A percentile compares a stretch with the other conserved stretches of the same genome.
phyloP scores from a whole-genome alignment of 2,888 invertebrate genomes.

The Alsophila aescularia region DNA sequence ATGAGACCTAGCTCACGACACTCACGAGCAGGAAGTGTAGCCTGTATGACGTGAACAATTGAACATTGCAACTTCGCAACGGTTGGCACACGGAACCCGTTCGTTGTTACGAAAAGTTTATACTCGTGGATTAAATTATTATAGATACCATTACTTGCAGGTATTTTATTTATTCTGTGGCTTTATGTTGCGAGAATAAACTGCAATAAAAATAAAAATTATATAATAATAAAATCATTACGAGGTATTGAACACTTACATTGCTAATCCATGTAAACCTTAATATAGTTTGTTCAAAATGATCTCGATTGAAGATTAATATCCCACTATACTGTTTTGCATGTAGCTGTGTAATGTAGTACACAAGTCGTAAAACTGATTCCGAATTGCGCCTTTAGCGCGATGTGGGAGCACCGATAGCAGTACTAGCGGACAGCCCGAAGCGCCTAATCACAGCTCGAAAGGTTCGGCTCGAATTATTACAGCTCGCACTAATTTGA shows the following conservation, averaged over 20 bases:
- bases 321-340: slow-evolving; percentile 3
- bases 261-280: background rate
- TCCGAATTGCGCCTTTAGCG: slow-evolving; percentile 29
- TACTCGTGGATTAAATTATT: slow-evolving; percentile 16
- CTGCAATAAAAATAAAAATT: too few species aligned
- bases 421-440: slow-evolving; percentile 37
- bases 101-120: slow-evolving; percentile 39
- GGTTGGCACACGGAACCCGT: slow-evolving; percentile 49
- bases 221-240: too few species aligned
- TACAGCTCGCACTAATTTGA: slow-evolving; percentile 80
- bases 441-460: slow-evolving; percentile 55
- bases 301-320: slow-evolving; percentile 1
- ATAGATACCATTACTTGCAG: background rate
- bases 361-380: slow-evolving; percentile 1
- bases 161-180: too few species aligned
- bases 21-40: slow-evolving; percentile 63
- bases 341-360: slow-evolving; percentile 14
- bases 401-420: slow-evolving; percentile 10
- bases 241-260: too few species aligned
- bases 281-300: background rate
- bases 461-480: slow-evolving; percentile 70
- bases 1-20: too few species aligned
- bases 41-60: slow-evolving; percentile 56
- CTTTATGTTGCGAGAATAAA: too few species aligned
- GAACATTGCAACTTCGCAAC: too few species aligned